Evolutionary conservation across 1,140 invertebrate species (phyloP).

Genomic region (Eueides isabella): DNA sequence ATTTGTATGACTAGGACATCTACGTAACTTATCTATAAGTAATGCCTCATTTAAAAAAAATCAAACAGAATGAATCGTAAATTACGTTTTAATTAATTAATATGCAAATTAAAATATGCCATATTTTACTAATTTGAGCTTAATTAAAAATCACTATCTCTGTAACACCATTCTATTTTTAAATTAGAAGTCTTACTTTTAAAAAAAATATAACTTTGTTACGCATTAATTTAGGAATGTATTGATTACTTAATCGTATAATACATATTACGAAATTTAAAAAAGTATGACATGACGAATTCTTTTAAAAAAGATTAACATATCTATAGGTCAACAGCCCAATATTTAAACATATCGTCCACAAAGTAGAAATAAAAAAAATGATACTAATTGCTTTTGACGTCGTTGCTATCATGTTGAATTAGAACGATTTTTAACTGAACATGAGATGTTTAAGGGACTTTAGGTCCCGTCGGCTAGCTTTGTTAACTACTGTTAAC

Average conservation of each 20-base stretch:
- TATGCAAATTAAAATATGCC: not conserved
- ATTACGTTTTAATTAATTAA: not conserved
- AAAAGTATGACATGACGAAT: not conserved
- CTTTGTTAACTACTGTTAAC: too few species aligned
- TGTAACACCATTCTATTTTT: not conserved
- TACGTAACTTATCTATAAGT: not conserved
- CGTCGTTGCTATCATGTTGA: too few species aligned
- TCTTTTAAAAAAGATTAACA: not conserved
- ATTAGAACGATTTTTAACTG: too few species aligned
- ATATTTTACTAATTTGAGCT: not conserved
- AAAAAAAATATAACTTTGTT: not conserved
- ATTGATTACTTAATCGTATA: not conserved
- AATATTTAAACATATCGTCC: not conserved
- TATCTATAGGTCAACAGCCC: not conserved
- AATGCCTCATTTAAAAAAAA: not conserved
- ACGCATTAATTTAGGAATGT: not conserved
- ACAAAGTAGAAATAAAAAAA: too few species aligned
- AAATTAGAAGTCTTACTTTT: not conserved
- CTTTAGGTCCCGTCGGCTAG: too few species aligned
- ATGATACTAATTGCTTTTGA: too few species aligned
- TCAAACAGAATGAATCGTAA: not conserved
- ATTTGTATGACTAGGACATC: slow-evolving; percentile 10
- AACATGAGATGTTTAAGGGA: too few species aligned
- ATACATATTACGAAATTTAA: not conserved
- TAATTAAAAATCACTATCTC: slow-evolving; percentile 1